Evolutionary conservation across 2,888 invertebrate genomes (phyloP), one percentile per base, ranked within the genome.

Genomic region (Drosophila formosana): DNA sequence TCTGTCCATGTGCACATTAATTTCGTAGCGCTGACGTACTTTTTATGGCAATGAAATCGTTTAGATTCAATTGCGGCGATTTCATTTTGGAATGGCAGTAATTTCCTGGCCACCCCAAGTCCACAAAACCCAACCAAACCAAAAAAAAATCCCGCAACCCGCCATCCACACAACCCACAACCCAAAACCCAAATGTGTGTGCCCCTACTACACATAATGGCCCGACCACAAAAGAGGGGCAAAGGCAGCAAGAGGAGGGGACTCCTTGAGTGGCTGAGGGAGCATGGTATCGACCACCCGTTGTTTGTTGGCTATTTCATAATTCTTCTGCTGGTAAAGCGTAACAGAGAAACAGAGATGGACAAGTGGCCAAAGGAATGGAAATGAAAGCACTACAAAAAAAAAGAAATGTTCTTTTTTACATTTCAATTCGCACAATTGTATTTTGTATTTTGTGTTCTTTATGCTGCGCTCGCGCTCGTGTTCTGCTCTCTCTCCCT

Each of bases 41-140:
- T 57, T 72, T 71, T 74, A 66, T 85, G 84, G 89, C 89, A 85
- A 89, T 85, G 84, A 89, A 85, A 82, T 80, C 85, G 85, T 84
- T 87, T 84, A 82, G 72, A 87, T 84, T 84, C 83, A 84, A 84
- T 87, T 84, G 87, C 68, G 69, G 83, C 87, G 84, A 83, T 83
- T 83, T 87, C 80, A 87, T 87, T 87, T 84, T 84, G 82, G 82
- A 84, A 84, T 75, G 72, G 67, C 80, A 75, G 83, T 82, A 87
- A 87, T 84, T 84, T 84, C 80, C 87, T 87, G 82, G 72, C 84
- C 72, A 81, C 78, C 78, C 78, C 58, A 71, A 39, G 39, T 7
- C 39, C 6, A 37, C 13, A 13, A 41, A 41, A 18, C 18, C 18
- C 18, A 18, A 18, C 18, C 18, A 18, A 18, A 18, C 18, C 18